phyloP scores from a whole-genome alignment of 2,113 vertebrate genomes.

The Perccottus glenii region DNA sequence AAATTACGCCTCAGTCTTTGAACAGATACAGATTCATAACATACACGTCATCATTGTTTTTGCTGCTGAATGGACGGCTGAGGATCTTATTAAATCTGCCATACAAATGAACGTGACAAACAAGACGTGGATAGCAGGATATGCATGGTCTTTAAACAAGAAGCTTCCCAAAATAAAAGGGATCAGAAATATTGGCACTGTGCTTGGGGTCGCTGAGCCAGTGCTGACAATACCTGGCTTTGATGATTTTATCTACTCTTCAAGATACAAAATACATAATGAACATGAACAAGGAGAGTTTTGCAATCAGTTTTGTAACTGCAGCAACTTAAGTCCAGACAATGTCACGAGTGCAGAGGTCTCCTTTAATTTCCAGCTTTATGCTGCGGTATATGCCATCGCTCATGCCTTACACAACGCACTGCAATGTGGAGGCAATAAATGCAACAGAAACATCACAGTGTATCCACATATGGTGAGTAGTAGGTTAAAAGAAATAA shows the following conservation, averaged over 20 bases:
- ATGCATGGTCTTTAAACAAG: constrained; percentile 78
- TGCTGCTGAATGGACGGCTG: constrained; percentile 9
- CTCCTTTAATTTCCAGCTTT: constrained; percentile 75
- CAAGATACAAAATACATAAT: background rate
- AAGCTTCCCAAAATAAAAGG: constrained; percentile 60
- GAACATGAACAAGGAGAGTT: background rate
- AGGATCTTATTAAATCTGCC: constrained; percentile 71
- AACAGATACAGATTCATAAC: constrained; percentile 55
- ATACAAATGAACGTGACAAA: constrained; percentile 72
- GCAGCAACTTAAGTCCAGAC: background rate
- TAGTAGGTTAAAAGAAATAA: background rate
- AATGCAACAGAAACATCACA: constrained; percentile 62
- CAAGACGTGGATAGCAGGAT: constrained; percentile 85
- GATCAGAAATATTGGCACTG: constrained; percentile 71
- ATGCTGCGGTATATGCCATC: constrained; percentile 78
- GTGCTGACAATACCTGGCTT: constrained; percentile 65
- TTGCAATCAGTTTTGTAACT: constrained; percentile 77
- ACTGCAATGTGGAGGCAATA: constrained; percentile 73
- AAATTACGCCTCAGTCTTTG: constrained; percentile 52
- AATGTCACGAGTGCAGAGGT: background rate
- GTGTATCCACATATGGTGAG: constrained; percentile 83
- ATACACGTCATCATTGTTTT: constrained; percentile 71
- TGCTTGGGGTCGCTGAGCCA: constrained; percentile 79
- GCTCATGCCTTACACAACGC: constrained; percentile 80
- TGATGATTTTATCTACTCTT: constrained; percentile 59